phyloP scores from a whole-genome alignment of 2,113 vertebrate genomes.

The Phyllostomus discolor region DNA sequence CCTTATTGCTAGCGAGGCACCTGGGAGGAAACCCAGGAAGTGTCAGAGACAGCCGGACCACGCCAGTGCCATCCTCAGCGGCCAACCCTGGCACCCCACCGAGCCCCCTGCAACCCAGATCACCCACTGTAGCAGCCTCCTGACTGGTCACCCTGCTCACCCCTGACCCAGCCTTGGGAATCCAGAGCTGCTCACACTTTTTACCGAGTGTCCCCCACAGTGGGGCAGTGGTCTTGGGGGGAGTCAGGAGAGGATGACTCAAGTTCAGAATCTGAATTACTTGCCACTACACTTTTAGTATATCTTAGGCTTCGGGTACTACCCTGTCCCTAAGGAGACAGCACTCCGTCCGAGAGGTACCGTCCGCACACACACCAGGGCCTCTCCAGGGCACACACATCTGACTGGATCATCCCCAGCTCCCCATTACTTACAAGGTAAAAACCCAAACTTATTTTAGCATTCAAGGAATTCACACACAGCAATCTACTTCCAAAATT shows the following conservation, averaged over 20 bases:
- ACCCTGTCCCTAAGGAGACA: neutral
- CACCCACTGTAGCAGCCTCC: neutral
- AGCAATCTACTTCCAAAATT: neutral
- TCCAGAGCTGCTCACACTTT: neutral
- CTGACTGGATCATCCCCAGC: neutral
- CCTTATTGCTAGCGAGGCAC: neutral
- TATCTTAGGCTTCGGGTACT: neutral
- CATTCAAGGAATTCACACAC: neutral
- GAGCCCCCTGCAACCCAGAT: neutral
- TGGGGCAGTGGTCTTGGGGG: neutral
- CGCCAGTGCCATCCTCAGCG: neutral
- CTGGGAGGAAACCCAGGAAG: neutral
- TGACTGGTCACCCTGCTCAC: neutral
- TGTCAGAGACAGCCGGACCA: neutral
- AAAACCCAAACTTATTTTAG: constrained; percentile 28
- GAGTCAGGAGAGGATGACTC: neutral
- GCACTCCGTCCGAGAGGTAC: neutral
- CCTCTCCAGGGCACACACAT: neutral
- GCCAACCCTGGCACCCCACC: neutral
- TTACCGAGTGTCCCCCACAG: neutral
- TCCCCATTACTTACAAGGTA: neutral
- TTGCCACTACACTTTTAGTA: neutral
- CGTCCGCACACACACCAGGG: neutral
- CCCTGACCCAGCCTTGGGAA: neutral
- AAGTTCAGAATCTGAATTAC: neutral